Evolutionary conservation across 2,888 invertebrate species (phyloP).

Genomic region (Mystacides longicornis): DNA sequence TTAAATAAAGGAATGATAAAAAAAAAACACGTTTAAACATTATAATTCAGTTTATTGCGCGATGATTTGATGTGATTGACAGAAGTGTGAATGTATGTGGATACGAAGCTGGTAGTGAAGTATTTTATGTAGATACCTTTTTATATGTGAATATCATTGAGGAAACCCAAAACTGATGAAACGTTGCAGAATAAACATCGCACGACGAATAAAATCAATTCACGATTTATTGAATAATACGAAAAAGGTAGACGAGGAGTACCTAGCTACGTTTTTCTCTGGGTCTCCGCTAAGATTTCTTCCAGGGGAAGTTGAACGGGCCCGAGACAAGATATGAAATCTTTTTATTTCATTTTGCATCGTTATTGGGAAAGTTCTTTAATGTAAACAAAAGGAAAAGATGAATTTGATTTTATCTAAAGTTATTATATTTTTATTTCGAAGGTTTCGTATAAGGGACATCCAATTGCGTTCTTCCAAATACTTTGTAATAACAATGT

Average conservation of each 20-base stretch:
- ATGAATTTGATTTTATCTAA: not conserved
- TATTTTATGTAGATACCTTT: not conserved
- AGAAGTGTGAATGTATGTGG: not conserved
- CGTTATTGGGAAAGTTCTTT: not conserved
- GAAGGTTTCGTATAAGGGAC: too few species aligned
- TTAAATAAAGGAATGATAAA: too few species aligned
- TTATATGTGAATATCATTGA: not conserved
- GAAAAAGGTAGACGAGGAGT: not conserved
- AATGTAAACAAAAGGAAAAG: slow-evolving; percentile 2
- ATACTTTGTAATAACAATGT: not conserved
- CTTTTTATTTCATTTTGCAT: not conserved
- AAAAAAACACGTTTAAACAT: not conserved
- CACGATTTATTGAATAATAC: slow-evolving; percentile 1
- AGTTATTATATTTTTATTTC: not conserved
- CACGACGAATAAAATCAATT: slow-evolving; percentile 1
- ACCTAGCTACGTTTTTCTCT: not conserved
- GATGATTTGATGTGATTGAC: not conserved
- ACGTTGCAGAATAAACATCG: not conserved
- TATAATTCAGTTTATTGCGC: not conserved
- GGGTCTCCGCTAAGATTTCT: not conserved
- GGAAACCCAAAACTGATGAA: not conserved
- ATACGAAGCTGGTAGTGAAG: not conserved
- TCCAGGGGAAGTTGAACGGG: not conserved
- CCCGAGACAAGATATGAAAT: not conserved
- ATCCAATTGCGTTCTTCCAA: not conserved